Evolutionary conservation across 2,797 vertebrate genomes (phyloP).

Genomic region (Halcyon chelicuti): DNA sequence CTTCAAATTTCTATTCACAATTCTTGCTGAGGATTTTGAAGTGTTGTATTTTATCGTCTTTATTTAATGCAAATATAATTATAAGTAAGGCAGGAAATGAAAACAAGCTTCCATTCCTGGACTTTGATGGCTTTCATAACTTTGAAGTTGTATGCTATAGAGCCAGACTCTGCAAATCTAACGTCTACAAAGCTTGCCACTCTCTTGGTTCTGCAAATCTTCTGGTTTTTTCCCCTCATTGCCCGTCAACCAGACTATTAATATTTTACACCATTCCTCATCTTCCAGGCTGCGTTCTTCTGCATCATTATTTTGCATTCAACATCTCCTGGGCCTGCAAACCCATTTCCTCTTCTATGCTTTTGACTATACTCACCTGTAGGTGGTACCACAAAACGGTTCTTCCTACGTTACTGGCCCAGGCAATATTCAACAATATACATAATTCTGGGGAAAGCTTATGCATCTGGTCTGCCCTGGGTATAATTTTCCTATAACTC

Average conservation of each 20-base stretch:
- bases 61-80: not conserved
- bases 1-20: not conserved
- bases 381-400: not conserved
- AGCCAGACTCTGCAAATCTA: not conserved
- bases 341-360: not conserved
- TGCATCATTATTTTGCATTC: not conserved
- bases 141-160: not conserved
- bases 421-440: not conserved
- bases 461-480: not conserved
- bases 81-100: not conserved
- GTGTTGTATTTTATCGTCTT: not conserved
- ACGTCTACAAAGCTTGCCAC: not conserved
- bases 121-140: not conserved
- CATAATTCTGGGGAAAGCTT: not conserved
- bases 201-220: not conserved
- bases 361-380: not conserved
- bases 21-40: not conserved
- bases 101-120: not conserved
- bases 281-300: not conserved
- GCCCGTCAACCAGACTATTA: not conserved
- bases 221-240: not conserved
- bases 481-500: not conserved
- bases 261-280: not conserved
- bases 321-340: not conserved
- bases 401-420: not conserved